Percentiles rank a stretch among this genome's conserved stretches.
phyloP scores from a whole-genome alignment of 2,888 invertebrate species.

The Aphodius sticticus region DNA sequence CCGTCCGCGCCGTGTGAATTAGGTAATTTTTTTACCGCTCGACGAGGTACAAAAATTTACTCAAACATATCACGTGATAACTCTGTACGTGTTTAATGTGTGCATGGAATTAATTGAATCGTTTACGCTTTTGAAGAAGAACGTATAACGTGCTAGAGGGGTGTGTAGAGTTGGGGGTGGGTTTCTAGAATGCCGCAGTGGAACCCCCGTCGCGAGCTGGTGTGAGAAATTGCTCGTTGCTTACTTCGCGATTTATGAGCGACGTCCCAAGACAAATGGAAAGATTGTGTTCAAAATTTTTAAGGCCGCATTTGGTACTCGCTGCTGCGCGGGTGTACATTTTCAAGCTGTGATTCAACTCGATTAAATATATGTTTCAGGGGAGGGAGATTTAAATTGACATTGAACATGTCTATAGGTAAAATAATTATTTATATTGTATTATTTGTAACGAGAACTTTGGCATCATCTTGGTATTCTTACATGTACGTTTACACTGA shows the following conservation, averaged over 20 bases:
- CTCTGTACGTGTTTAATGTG: background rate
- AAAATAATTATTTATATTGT: too few relatives aligned
- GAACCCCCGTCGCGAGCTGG: slow-evolving; percentile 40
- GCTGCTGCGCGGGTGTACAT: background rate
- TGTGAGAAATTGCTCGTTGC: slow-evolving; percentile 64
- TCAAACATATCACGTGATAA: background rate
- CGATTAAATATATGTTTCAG: too few relatives aligned
- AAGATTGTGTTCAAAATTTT: slow-evolving; percentile 82
- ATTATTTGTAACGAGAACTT: too few relatives aligned
- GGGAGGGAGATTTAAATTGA: too few relatives aligned
- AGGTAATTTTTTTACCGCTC: background rate
- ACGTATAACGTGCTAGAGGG: background rate
- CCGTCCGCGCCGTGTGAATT: background rate
- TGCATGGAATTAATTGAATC: background rate
- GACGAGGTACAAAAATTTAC: background rate
- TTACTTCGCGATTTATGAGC: slow-evolving; percentile 75
- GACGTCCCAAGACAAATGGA: slow-evolving; percentile 79
- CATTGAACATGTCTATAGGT: too few relatives aligned
- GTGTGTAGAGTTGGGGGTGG: background rate
- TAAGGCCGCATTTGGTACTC: slow-evolving; percentile 71
- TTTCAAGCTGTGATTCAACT: too few relatives aligned
- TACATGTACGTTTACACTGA: too few relatives aligned
- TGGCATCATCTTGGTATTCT: too few relatives aligned
- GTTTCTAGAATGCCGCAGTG: background rate
- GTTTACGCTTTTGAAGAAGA: background rate